Base-by-base conservation (phyloP, 2,888 invertebrate species). In the Chesias legatella region DNA sequence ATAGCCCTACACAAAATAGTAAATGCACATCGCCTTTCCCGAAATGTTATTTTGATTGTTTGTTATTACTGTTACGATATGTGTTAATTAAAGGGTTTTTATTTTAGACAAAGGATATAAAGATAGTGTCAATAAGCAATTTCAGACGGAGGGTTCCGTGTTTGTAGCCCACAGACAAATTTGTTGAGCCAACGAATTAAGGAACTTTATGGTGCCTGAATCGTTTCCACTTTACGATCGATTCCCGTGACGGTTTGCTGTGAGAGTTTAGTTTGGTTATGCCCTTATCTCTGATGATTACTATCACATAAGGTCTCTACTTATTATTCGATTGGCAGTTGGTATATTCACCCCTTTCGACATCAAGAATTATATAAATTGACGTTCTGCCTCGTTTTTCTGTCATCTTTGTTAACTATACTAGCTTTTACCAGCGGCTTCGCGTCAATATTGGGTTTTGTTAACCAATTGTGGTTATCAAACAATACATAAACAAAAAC, bases 41-140 rank as follows among this genome's bases (percentile, higher is more conserved):
- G 35, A 43, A 63, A 64, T 57, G 62, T 53, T 60, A 51, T 54
- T 67, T 72, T 69, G 67, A 73, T 75, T 76, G 73, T 70, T 75
- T 76, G 73, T 70, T 71, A 60, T 62, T 56, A 54, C 58, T 47
- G 58, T 58, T 55, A 57, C 61, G 60, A 64, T 72, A 61, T 72
- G 67, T 73, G 69, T 79, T 81, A 80, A 82, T 81, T 79, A 74
- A 70, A 67, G 67, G 63, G 63, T 61, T 63, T n/a, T n/a, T n/a
- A n/a, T n/a, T n/a, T n/a, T 34, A 60, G 65, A 73, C 71, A 72
- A 75, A 63, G 62, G 72, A 54, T 67, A 66, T 75, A 72, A 72
- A 67, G 76, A 81, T 79, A 77, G 77, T 76, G 73, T 78, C 79
- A 81, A 80, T 83, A 81, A 79, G 71, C 43, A 30, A 27, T 32